phyloP scores from a whole-genome alignment of 2,113 vertebrate species.

The Nettapus auritus region DNA sequence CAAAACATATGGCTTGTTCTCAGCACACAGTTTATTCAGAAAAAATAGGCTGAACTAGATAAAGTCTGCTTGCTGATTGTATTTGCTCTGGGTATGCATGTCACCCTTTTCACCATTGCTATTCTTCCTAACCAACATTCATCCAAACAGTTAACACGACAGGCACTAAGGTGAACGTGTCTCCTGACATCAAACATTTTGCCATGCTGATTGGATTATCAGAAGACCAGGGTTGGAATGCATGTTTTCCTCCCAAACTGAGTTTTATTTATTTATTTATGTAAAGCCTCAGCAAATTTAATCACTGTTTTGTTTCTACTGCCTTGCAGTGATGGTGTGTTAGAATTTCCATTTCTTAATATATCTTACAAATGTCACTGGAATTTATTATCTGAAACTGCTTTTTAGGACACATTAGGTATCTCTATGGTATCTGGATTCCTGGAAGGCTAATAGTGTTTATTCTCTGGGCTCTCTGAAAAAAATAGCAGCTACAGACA shows the following conservation, averaged over 20 bases:
- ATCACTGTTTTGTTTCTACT: not conserved
- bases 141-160: not conserved
- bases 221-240: not conserved
- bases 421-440: not conserved
- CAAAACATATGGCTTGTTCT: not conserved
- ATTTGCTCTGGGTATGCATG: not conserved
- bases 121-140: not conserved
- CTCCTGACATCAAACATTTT: not conserved
- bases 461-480: not conserved
- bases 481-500: not conserved
- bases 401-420: not conserved
- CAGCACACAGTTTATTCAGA: not conserved
- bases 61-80: not conserved
- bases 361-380: not conserved
- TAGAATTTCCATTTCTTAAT: not conserved
- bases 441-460: not conserved
- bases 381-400: not conserved
- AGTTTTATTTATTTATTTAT: not conserved
- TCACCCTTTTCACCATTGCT: not conserved
- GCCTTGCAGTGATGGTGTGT: not conserved
- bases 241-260: not conserved
- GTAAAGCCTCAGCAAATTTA: not conserved
- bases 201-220: not conserved
- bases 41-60: not conserved
- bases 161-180: not conserved